A percentile compares a stretch with the other conserved stretches of the same genome.
Conservation (phyloP, 2,113 vertebrate species). For the Odocoileus virginianus region DNA sequence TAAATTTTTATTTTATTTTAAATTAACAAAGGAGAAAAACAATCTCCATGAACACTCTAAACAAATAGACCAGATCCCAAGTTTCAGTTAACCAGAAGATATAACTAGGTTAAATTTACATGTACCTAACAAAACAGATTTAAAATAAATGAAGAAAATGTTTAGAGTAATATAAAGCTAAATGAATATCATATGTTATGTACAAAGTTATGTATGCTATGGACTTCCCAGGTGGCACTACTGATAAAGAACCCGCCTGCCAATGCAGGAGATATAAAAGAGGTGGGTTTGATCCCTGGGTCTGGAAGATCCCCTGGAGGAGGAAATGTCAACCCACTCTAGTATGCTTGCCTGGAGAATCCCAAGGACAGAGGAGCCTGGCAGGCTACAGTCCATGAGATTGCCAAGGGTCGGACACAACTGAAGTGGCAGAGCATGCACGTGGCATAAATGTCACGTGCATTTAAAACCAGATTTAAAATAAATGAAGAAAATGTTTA, state of each 20-base stretch:
- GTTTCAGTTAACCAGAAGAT: neutral
- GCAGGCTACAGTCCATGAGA: neutral
- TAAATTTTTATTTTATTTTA: neutral
- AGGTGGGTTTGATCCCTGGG: neutral
- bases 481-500: neutral
- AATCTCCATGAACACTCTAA: neutral
- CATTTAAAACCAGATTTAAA: neutral
- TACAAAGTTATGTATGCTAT: neutral
- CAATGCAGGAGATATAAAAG: neutral
- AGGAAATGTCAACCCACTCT: neutral
- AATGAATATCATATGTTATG: neutral
- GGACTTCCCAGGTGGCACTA: neutral
- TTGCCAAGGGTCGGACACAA: neutral
- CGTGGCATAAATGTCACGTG: neutral
- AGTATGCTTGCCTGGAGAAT: neutral
- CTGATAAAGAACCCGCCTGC: neutral
- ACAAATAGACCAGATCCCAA: neutral
- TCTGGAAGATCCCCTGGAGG: neutral
- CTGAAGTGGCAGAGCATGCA: neutral
- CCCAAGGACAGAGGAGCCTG: neutral
- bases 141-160: neutral
- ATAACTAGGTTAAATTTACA: neutral
- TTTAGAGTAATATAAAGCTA: neutral
- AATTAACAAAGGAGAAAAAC: neutral
- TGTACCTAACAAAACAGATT: neutral